phyloP scores from a whole-genome alignment of 2,888 invertebrate genomes.

The Caenorhabditis wallacei region DNA sequence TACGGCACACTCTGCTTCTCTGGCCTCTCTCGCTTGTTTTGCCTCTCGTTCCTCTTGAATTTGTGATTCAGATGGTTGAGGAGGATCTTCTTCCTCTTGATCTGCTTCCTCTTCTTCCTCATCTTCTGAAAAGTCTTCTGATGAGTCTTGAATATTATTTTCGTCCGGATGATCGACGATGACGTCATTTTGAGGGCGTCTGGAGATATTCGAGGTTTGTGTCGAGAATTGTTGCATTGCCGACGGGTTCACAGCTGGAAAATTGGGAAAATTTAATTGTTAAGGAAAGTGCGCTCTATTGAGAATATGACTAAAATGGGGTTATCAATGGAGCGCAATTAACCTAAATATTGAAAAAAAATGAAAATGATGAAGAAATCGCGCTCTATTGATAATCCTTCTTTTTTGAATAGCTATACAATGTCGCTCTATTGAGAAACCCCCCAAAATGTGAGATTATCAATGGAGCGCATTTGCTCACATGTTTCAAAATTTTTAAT shows the following conservation, averaged over 20 bases:
- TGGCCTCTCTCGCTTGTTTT: not conserved
- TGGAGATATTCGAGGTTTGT: not conserved
- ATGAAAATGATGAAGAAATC: too few relatives aligned
- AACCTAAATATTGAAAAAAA: too few relatives aligned
- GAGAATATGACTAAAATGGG: too few relatives aligned
- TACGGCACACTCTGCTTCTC: slow-evolving; percentile 25
- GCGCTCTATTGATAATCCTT: too few relatives aligned
- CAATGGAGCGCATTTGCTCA: too few relatives aligned
- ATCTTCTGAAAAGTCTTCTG: not conserved
- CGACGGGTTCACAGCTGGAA: slow-evolving; percentile 8
- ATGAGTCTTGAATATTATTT: not conserved
- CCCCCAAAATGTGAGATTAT: too few relatives aligned
- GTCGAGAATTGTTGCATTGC: slow-evolving; percentile 14
- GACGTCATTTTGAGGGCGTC: slow-evolving; percentile 7
- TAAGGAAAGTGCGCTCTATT: too few relatives aligned
- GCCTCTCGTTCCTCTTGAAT: not conserved
- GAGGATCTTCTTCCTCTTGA: not conserved
- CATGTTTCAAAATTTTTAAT: too few relatives aligned
- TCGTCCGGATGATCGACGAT: not conserved
- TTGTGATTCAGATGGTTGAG: not conserved
- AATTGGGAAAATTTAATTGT: not conserved
- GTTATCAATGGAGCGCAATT: too few relatives aligned
- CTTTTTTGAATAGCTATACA: too few relatives aligned
- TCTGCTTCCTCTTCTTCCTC: slow-evolving; percentile 1
- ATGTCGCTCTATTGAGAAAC: too few relatives aligned